These are phyloP conservation scores for Achroia grisella DNA, from an alignment of 1,140 invertebrate genomes.

Conservation along the genomic window DNA sequence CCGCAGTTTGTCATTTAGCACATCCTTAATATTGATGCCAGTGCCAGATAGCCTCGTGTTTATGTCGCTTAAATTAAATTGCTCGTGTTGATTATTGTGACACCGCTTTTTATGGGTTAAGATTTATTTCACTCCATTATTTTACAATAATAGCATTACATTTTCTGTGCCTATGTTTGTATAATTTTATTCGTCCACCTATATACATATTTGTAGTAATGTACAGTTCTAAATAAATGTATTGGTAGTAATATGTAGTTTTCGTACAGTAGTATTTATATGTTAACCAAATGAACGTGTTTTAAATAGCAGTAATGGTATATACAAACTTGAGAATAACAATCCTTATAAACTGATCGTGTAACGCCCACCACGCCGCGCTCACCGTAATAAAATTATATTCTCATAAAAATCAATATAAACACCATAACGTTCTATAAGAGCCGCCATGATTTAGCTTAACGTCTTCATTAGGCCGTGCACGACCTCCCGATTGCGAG, in stretches of 20 bases:
- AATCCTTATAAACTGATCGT: too few species aligned
- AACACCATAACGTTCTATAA: conserved; percentile 55
- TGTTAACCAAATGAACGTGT: too few species aligned
- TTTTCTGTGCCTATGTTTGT: background rate
- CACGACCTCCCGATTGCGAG: conserved; percentile 50
- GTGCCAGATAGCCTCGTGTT: conserved; percentile 57
- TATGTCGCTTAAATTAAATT: conserved; percentile 69
- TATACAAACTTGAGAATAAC: too few species aligned
- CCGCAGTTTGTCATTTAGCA: conserved; percentile 66
- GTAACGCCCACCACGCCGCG: conserved; percentile 23
- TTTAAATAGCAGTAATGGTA: too few species aligned
- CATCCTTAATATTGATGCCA: conserved; percentile 63
- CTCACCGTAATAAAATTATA: conserved; percentile 51
- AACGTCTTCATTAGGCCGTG: conserved; percentile 64
- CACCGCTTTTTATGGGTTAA: conserved; percentile 46
- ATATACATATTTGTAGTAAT: too few species aligned
- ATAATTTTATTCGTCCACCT: too few species aligned
- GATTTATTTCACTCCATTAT: conserved; percentile 37
- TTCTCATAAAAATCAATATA: conserved; percentile 68
- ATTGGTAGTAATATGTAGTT: too few species aligned
- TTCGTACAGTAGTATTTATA: too few species aligned
- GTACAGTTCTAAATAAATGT: too few species aligned
- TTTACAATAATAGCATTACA: background rate
- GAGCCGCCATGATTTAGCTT: conserved; percentile 45
- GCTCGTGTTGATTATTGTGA: conserved; percentile 62